These are phyloP conservation scores for Neomorphus geoffroyi DNA, from an alignment of 2,797 vertebrate species.

Conservation along the genomic window DNA sequence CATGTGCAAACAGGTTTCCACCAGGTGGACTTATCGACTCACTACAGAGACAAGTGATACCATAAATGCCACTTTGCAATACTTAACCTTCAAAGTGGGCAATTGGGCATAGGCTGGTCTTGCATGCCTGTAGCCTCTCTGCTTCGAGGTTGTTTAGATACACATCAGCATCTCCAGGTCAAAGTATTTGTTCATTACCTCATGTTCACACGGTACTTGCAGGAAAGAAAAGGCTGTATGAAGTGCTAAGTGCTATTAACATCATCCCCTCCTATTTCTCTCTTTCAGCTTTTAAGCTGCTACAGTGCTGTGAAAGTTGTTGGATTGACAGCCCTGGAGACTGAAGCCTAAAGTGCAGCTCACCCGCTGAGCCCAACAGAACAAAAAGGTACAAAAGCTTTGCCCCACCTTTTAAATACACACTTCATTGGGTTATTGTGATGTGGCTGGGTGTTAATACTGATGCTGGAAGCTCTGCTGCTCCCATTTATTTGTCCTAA, in stretches of 20 bases:
- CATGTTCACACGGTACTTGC: constrained; percentile 1
- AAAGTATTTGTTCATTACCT: constrained; percentile 41
- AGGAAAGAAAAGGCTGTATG: background rate
- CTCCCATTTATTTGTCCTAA: constrained; percentile 45
- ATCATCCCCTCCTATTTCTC: constrained; percentile 45
- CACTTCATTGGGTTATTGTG: constrained; percentile 61
- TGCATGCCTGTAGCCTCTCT: background rate
- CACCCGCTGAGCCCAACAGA: constrained; percentile 64
- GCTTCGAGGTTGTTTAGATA: constrained; percentile 31
- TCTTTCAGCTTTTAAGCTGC: constrained; percentile 49
- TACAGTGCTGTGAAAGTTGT: constrained; percentile 25
- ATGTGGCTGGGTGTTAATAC: background rate
- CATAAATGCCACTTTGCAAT: background rate
- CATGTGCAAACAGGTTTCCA: background rate
- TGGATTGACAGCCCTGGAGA: constrained; percentile 64
- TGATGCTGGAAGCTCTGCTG: background rate
- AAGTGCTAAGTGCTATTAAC: constrained; percentile 51
- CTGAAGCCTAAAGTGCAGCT: constrained; percentile 66
- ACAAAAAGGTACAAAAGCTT: constrained; percentile 49
- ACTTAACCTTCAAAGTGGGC: background rate
- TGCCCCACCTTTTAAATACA: constrained; percentile 59
- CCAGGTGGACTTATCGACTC: background rate
- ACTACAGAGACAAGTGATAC: background rate
- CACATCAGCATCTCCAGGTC: background rate
- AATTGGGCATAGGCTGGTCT: background rate